Evolutionary conservation across 2,797 vertebrate genomes (phyloP), one percentile per base, ranked within the genome.

Genomic region (Gymnoscopelus braueri): DNA sequence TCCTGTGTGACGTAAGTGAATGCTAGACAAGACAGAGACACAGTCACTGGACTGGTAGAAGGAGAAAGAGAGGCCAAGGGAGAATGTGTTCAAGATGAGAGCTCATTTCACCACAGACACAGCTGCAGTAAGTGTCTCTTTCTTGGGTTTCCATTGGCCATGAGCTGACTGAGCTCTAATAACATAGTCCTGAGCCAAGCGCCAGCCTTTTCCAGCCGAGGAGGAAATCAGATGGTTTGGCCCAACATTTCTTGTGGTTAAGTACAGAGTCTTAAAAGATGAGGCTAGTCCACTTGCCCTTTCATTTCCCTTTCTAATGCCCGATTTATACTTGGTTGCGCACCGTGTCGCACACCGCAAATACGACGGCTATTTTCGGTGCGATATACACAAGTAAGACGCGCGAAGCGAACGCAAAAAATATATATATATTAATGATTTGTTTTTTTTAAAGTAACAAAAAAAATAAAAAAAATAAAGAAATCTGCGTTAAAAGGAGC

Each of bases 91-190:
- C 6, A n/a, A 44, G 49, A 67, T 51, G 65, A 39, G 23, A 47
- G 52, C 53, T 23, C 5, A 12, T 48, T 26, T 49, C 35, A 69
- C 50, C 23, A 49, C 67, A 60, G 50, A 62, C 12, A 26, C 59
- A 55, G 67, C 35, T 54, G 47, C 32, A 57, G 53, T 7, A 5
- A 65, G 39, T 23, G 50, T 47, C 3, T 23, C 50, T 24, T 60
- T 57, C 55, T 52, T 51, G 3, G 15, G n/a, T 66, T 55, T 39
- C 63, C 39, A 11, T 8, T 24, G 8, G 44, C 29, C 58, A 60
- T 19, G 39, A 62, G 59, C 59, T 49, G 56, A 53, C 32, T 47
- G 23, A 3, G 70, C 51, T 72, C 60, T 66, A 61, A 60, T 54
- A 60, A 65, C 63, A 39, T 10, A 7, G 14, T 54, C 23, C 57